Percentiles rank a stretch among this genome's conserved stretches.
phyloP scores from a whole-genome alignment of 1,140 invertebrate species.

The Macrotrachela quadricornifera region DNA sequence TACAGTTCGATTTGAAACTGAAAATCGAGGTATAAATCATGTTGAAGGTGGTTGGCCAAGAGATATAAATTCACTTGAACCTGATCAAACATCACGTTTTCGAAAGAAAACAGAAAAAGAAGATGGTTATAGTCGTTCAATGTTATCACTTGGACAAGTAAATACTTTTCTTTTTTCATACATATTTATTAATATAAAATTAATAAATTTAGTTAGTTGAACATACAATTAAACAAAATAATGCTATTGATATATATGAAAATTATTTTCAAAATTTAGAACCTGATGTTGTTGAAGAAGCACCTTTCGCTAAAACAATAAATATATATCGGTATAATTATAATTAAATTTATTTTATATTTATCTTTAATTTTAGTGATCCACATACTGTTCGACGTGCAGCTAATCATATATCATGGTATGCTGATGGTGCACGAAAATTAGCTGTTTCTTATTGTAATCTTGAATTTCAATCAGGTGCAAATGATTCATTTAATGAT shows the following conservation, averaged over 20 bases:
- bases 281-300: constrained; percentile 23
- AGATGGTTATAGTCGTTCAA: constrained; percentile 62
- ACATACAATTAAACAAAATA: constrained; percentile 69
- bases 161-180: constrained; percentile 10
- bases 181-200: not conserved
- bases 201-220: constrained; percentile 48
- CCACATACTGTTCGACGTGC: constrained; percentile 46
- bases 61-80: constrained; percentile 67
- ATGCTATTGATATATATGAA: constrained; percentile 72
- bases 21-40: constrained; percentile 57
- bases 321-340: constrained; percentile 29
- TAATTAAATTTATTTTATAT: not conserved
- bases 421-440: constrained; percentile 51
- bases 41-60: constrained; percentile 89
- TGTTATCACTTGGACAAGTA: constrained; percentile 46
- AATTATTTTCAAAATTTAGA: constrained; percentile 51
- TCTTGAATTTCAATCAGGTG: constrained; percentile 48
- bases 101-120: constrained; percentile 86
- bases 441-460: constrained; percentile 68
- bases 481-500: constrained; percentile 40
- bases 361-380: constrained; percentile 20
- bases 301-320: constrained; percentile 30
- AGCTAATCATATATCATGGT: constrained; percentile 66
- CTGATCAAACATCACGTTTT: constrained; percentile 64
- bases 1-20: constrained; percentile 55